phyloP scores from a whole-genome alignment of 2,113 vertebrate species.

The human (Homo sapiens) region GRCh38 chr6:165141501-165142000 shows the following conservation, averaged over 20 bases:
- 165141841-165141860: too few species aligned
- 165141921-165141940: not conserved
- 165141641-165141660: not conserved
- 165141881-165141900: not conserved
- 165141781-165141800: not conserved
- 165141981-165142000: not conserved
- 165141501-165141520: fast-evolving
- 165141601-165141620: too few species aligned
- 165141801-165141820: not conserved
- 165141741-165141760: not conserved
- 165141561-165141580: not conserved
- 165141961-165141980: not conserved
- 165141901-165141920: not conserved
- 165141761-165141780: too few species aligned
- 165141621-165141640: not conserved
- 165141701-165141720: not conserved
- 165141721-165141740: not conserved
- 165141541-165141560: not conserved
- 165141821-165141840: not conserved
- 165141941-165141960: not conserved
- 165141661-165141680: not conserved
- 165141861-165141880: not conserved
- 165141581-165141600: not conserved
- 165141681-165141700: not conserved
- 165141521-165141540: not conserved